phyloP scores from a whole-genome alignment of 2,113 vertebrate genomes.

The Danio rerio region DNA sequence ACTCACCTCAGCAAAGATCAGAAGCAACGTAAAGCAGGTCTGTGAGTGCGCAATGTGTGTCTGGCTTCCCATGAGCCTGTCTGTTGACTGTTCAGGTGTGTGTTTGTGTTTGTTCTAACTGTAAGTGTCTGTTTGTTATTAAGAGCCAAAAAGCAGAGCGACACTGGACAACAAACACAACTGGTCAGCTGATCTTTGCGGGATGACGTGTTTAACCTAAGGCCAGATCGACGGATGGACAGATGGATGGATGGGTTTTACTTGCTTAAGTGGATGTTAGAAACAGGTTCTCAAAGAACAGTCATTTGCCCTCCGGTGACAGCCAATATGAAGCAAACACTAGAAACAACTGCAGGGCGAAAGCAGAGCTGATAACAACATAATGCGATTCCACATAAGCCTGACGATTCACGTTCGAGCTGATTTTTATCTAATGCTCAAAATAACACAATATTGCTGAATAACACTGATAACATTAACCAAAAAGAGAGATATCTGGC shows the following conservation, averaged over 20 bases:
- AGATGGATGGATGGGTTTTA: constrained; percentile 24
- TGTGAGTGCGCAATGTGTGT: neutral
- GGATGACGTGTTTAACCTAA: constrained; percentile 20
- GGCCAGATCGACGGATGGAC: constrained; percentile 20
- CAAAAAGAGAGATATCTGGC: too few species aligned
- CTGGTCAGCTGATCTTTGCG: neutral
- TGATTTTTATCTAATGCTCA: neutral
- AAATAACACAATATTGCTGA: neutral
- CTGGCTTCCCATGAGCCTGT: constrained; percentile 4
- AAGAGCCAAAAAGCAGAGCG: neutral
- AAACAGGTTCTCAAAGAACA: constrained; percentile 48
- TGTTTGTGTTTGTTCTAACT: neutral
- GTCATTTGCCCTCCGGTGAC: constrained; percentile 32
- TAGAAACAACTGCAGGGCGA: neutral
- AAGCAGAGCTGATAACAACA: neutral
- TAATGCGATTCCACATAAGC: constrained; percentile 5
- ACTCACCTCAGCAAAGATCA: constrained; percentile 13
- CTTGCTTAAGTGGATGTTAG: constrained; percentile 27
- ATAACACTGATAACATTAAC: neutral
- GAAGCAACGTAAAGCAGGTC: neutral
- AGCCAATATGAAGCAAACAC: constrained; percentile 20
- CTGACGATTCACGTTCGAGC: neutral
- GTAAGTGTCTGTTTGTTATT: neutral
- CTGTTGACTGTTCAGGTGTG: constrained; percentile 37
- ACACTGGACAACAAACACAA: too few species aligned